Base-by-base conservation (phyloP, 1,140 invertebrate genomes). In the Phymorhynchus buccinoides region DNA sequence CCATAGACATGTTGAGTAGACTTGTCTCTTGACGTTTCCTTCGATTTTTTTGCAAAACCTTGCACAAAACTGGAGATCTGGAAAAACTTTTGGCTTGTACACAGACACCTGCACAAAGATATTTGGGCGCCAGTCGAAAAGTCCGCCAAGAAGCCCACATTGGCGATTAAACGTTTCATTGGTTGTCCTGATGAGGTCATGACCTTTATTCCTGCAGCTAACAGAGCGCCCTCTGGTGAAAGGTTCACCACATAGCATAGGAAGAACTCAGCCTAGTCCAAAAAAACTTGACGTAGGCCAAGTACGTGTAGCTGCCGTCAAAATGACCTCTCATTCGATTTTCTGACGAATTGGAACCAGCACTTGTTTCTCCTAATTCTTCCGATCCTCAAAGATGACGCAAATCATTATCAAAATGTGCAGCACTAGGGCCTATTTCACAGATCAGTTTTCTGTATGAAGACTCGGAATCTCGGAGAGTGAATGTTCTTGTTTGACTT, bases 61-160 rank as follows among this genome's bases (percentile, higher is more conserved):
- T 48, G 12, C 27, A 4, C 14, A n/a, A 30, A 6, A 22, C 52
- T 16, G 27, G 1, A 79, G 77, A 52, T 48, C 42, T 56, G 32
- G 77, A 79, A 52, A 52, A 30, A 18, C 16, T 32, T 79, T 56
- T 32, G 18, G n/a, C 7, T 3, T 44, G 22, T 22, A 22, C 4
- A 79, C n/a, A 52, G n/a, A 22, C n/a, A n/a, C n/a, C n/a, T n/a
- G n/a, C 7, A n/a, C n/a, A 3, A 6, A 48, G 37, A 41, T 14
- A 14, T 79, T 79, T 79, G 4, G 22, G 42, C 77, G 77, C 62
- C 27, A 83, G 62, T 83, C 66, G 81, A 73, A 83, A 83, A 83
- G 37, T 83, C 81, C 81, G 81, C 81, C 81, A 83, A 71, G 41
- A 32, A 42, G 66, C 37, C 9, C 9, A 44, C 81, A 83, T 83